Percentiles rank a stretch among this genome's conserved stretches.
phyloP scores from a whole-genome alignment of 2,797 vertebrate species.

The Chloroceryle inda region DNA sequence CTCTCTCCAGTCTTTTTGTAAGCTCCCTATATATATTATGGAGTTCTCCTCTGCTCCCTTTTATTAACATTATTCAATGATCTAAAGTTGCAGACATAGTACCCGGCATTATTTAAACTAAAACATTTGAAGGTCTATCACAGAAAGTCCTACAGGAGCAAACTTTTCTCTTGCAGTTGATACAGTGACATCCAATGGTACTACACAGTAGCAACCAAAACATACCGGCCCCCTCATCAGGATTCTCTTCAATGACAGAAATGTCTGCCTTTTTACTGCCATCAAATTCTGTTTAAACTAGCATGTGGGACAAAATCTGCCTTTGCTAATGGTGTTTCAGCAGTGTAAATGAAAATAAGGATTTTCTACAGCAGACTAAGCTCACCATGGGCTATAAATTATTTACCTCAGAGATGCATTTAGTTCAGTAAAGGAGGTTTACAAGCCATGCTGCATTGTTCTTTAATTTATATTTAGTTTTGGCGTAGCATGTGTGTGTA shows the following conservation, averaged over 20 bases:
- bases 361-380: neutral
- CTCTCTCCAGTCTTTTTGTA: too few relatives aligned
- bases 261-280: neutral
- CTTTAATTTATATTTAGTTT: conserved; percentile 18
- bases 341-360: conserved; percentile 13
- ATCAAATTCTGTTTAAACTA: neutral
- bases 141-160: neutral
- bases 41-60: conserved; percentile 34
- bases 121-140: conserved; percentile 10
- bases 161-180: neutral
- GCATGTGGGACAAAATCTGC: neutral
- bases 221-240: neutral
- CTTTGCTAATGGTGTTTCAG: neutral
- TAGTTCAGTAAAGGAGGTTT: neutral
- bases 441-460: neutral
- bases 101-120: conserved; percentile 38
- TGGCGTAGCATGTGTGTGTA: neutral
- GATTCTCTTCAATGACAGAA: conserved; percentile 27
- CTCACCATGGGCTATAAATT: neutral
- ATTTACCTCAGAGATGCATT: conserved; percentile 5
- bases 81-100: conserved; percentile 40
- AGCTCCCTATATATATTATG: neutral
- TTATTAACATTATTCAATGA: conserved; percentile 50
- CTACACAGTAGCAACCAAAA: neutral
- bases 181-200: neutral